Conservation (phyloP, 2,797 vertebrate genomes). For the Lacerta agilis region DNA sequence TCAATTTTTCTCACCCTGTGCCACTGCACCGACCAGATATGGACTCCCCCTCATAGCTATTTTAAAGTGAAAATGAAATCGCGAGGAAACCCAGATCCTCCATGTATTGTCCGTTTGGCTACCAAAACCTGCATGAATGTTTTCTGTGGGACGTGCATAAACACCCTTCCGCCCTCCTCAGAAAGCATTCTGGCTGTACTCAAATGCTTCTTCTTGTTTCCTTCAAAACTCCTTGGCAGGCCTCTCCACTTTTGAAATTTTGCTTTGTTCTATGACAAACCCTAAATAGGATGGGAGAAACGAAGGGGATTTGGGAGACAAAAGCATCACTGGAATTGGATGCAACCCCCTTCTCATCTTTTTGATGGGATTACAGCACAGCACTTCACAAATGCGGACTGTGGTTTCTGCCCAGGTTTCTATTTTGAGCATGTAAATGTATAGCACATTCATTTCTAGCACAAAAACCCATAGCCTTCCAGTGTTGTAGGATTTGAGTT, state of each 20-base stretch:
- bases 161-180: too few relatives aligned
- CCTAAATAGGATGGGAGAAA: neutral
- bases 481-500: neutral
- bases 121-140: too few relatives aligned
- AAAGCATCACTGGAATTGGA: neutral
- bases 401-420: neutral
- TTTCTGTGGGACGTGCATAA: neutral
- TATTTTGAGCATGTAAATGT: neutral
- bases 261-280: neutral
- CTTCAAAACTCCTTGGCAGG: neutral
- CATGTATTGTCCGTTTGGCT: too few relatives aligned
- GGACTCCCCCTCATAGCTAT: neutral
- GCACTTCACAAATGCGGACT: neutral
- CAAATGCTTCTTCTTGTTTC: neutral
- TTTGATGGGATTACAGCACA: neutral
- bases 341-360: neutral
- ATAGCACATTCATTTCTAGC: neutral
- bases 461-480: neutral
- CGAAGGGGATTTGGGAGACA: constrained; percentile 4
- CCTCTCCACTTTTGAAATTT: neutral
- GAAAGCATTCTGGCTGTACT: too few relatives aligned
- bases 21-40: neutral
- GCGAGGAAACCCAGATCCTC: neutral
- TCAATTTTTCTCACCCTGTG: too few relatives aligned
- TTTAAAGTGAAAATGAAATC: neutral